Conservation (phyloP, 2,888 invertebrate species). For the Eristalinus aeneus region DNA sequence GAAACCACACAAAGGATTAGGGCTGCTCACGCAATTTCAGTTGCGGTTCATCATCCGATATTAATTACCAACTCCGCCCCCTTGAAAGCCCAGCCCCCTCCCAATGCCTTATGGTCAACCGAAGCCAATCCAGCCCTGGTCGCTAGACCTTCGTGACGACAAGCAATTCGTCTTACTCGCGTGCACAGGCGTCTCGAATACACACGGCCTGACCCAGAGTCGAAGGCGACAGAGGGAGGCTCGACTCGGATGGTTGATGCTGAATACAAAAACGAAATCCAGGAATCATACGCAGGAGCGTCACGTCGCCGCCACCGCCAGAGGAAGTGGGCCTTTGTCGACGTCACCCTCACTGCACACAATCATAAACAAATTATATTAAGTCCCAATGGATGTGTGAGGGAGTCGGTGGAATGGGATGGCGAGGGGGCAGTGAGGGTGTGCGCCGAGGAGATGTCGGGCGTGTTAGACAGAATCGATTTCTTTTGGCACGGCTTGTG, state of each 20-base stretch:
- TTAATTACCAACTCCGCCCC: conserved; percentile 5
- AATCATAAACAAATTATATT: conserved; percentile 63
- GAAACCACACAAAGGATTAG: too few relatives aligned
- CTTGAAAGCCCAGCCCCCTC: conserved; percentile 13
- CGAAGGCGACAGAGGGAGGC: conserved; percentile 48
- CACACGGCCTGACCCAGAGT: conserved; percentile 47
- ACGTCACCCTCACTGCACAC: conserved; percentile 42
- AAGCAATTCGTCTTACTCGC: conserved; percentile 69
- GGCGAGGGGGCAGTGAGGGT: neutral
- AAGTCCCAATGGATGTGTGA: conserved; percentile 44
- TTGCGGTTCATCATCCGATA: neutral
- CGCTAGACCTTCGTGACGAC: conserved; percentile 48
- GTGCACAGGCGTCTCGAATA: conserved; percentile 55
- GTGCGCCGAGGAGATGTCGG: conserved; percentile 11
- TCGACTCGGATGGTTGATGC: conserved; percentile 7
- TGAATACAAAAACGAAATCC: conserved; percentile 57
- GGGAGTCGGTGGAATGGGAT: neutral
- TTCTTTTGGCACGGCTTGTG: conserved; percentile 4
- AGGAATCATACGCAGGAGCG: conserved; percentile 10
- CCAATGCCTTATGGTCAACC: conserved; percentile 45
- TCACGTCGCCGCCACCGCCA: neutral
- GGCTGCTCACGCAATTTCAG: neutral
- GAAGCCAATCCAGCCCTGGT: neutral
- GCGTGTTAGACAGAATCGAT: conserved; percentile 60
- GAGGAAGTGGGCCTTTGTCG: conserved; percentile 16